Evolutionary conservation across 2,888 invertebrate species (phyloP).

Genomic region (Napeogenes inachia): DNA sequence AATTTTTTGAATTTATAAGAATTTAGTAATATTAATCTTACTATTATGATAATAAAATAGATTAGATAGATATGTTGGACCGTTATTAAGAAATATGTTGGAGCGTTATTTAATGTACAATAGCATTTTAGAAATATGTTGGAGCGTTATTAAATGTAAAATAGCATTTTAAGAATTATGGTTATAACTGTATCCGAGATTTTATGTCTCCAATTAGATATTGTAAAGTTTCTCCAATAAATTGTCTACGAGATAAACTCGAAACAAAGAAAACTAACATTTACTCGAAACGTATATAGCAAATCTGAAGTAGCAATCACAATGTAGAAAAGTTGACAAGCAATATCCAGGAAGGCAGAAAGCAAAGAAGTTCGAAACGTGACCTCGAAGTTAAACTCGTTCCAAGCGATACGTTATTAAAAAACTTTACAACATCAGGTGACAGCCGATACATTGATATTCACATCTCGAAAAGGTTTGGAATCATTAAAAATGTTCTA

Average conservation of each 20-base stretch:
- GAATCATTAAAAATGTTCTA: not conserved
- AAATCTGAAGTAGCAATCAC: conserved; percentile 2
- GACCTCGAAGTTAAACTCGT: conserved; percentile 22
- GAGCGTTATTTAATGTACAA: no score
- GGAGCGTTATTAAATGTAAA: not conserved
- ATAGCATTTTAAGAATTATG: no score
- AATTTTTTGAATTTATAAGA: not conserved
- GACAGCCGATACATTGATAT: conserved; percentile 24
- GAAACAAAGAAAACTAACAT: no score
- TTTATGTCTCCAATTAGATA: no score
- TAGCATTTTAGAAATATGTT: no score
- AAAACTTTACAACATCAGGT: conserved; percentile 31
- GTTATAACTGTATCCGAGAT: no score
- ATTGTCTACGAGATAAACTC: no score
- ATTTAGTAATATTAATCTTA: not conserved
- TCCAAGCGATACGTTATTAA: conserved; percentile 31
- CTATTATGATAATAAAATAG: not conserved
- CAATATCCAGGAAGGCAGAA: conserved; percentile 16
- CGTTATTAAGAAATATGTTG: conserved; percentile 7
- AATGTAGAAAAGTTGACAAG: conserved; percentile 11
- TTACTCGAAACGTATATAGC: no score
- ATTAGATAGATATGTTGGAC: conserved; percentile 12
- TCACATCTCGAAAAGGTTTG: conserved; percentile 7
- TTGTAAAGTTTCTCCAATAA: no score
- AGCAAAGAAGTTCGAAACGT: conserved; percentile 24